A percentile compares a stretch with the other conserved stretches of the same genome.
Conservation (phyloP, 2,797 vertebrate genomes). For the Sebastes itinus region DNA sequence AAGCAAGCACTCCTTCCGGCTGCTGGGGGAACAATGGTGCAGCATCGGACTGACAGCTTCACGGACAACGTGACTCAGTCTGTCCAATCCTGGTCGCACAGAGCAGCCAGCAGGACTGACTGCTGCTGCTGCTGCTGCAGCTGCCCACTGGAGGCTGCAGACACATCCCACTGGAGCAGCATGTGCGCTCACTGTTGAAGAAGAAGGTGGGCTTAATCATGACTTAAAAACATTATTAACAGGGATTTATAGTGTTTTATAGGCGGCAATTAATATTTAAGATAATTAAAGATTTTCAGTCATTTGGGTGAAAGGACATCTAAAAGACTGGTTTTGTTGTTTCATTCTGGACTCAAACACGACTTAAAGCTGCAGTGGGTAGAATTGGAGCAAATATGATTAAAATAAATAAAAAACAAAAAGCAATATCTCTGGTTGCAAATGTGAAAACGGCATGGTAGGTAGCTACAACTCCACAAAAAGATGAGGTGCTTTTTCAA, state of each 20-base stretch:
- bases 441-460: background rate
- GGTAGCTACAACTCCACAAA: background rate
- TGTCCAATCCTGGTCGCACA: constrained; percentile 73
- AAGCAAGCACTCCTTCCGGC: constrained; percentile 73
- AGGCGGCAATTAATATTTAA: background rate
- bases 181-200: constrained; percentile 21
- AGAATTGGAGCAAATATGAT: too few species aligned
- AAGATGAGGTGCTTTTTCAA: background rate
- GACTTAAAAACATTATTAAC: background rate
- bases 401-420: background rate
- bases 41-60: constrained; percentile 77
- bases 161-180: background rate
- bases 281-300: background rate
- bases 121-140: constrained; percentile 27
- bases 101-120: constrained; percentile 44
- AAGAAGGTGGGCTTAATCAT: background rate
- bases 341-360: background rate
- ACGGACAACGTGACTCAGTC: constrained; percentile 77
- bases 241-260: background rate
- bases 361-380: background rate
- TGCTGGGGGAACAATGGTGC: constrained; percentile 85
- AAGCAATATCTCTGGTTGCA: background rate
- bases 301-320: background rate
- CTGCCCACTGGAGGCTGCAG: constrained; percentile 17
- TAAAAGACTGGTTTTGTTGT: background rate